phyloP scores from a whole-genome alignment of 2,113 vertebrate genomes.

The Rhea pennata region DNA sequence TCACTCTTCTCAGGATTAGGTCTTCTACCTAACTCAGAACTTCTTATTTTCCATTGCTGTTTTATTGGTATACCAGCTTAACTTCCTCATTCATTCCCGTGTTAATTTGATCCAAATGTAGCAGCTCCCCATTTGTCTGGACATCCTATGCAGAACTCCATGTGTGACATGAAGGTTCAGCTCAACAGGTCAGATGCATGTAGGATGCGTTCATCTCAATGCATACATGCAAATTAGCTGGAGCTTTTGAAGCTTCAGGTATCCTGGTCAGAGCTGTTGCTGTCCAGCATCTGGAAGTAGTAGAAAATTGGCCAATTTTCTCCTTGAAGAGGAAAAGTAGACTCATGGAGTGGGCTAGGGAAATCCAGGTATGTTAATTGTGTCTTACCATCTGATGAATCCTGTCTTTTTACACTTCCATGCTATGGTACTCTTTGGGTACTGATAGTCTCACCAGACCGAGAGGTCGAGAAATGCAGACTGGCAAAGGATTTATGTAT shows the following conservation, averaged over 20 bases:
- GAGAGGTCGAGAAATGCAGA: not conserved
- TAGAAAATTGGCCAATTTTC: not conserved
- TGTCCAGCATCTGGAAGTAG: not conserved
- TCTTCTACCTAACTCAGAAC: not conserved
- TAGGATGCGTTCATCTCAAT: not conserved
- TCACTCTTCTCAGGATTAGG: not conserved
- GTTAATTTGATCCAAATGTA: not conserved
- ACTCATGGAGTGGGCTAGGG: not conserved
- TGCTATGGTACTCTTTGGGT: not conserved
- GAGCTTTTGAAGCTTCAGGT: conserved; percentile 2
- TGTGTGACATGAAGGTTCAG: not conserved
- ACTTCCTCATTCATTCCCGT: not conserved
- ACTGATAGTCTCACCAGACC: not conserved
- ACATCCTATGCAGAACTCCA: not conserved
- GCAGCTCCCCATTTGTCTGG: not conserved
- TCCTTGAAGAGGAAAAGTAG: not conserved
- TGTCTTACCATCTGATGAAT: not conserved
- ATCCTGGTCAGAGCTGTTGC: not conserved
- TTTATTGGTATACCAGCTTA: not conserved
- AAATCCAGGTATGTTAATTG: not conserved
- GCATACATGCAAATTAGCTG: not conserved
- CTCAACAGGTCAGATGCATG: not conserved
- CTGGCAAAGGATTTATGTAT: not conserved
- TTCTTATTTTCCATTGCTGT: not conserved
- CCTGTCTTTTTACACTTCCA: not conserved